phyloP scores from a whole-genome alignment of 2,797 vertebrate genomes.

The Myoxocephalus aenaeus region DNA sequence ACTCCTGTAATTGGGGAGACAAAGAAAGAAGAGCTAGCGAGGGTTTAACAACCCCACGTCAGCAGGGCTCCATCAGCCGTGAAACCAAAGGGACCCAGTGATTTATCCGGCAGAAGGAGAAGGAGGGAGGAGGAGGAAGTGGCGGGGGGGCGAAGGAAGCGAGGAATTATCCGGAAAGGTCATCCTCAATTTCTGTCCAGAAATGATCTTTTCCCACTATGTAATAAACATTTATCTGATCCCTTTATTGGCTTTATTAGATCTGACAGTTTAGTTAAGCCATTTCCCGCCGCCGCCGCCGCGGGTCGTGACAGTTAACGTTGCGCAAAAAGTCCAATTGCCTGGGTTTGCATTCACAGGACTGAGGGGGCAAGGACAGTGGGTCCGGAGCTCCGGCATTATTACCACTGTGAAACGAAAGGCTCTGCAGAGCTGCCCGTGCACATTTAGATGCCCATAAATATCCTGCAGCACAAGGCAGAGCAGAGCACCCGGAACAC shows the following conservation, averaged over 20 bases:
- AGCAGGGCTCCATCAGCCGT: constrained; percentile 80
- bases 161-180: constrained; percentile 98
- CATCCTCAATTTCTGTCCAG: constrained; percentile 99
- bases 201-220: constrained; percentile 98
- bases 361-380: constrained; percentile 73
- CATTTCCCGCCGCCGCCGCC: constrained; percentile 91
- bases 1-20: constrained; percentile 64
- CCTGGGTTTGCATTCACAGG: constrained; percentile 84
- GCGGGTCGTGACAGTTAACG: constrained; percentile 96
- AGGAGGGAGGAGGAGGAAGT: too few relatives aligned
- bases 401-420: constrained; percentile 70
- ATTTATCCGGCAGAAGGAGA: constrained; percentile 86
- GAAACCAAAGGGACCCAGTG: constrained; percentile 79
- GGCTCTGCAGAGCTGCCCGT: constrained; percentile 66
- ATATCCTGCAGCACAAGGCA: constrained; percentile 54
- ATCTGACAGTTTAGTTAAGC: constrained; percentile 99
- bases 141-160: constrained; percentile 73
- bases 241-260: constrained; percentile 98
- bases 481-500: constrained; percentile 44
- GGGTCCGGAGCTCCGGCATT: constrained; percentile 52
- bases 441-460: constrained; percentile 73
- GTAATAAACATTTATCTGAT: constrained; percentile 99
- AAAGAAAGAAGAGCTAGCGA: constrained; percentile 55
- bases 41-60: constrained; percentile 78
- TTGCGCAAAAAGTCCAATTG: constrained; percentile 93